phyloP scores from a whole-genome alignment of 2,797 vertebrate species.

The Mus minutoides region DNA sequence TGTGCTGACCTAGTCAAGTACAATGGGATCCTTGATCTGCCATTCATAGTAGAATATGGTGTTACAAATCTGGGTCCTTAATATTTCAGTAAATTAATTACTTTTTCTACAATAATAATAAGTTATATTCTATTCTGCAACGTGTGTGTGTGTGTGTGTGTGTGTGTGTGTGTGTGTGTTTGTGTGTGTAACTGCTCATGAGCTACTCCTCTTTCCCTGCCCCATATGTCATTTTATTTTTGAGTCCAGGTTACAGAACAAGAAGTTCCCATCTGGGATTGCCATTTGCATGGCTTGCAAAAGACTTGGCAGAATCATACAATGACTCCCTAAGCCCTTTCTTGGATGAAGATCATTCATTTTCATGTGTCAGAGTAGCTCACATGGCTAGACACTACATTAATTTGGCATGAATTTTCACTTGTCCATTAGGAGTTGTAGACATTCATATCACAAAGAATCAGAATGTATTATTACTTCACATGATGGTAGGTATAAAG shows the following conservation, averaged over 20 bases:
- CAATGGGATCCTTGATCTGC: not conserved
- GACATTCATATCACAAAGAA: not conserved
- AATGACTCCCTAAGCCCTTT: not conserved
- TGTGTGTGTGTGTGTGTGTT: too few relatives aligned
- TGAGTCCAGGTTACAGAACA: not conserved
- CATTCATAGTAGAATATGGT: not conserved
- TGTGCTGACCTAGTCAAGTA: not conserved
- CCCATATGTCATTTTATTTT: not conserved
- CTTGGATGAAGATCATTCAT: not conserved
- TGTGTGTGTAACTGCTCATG: not conserved
- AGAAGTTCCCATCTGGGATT: not conserved
- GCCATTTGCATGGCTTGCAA: not conserved
- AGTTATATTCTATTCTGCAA: not conserved
- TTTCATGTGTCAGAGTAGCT: not conserved
- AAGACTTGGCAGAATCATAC: not conserved
- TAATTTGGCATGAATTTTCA: not conserved
- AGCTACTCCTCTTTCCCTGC: not conserved
- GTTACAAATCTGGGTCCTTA: not conserved
- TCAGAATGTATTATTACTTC: not conserved
- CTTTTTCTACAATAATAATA: not conserved
- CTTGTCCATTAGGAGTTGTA: not conserved
- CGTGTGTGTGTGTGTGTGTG: too few relatives aligned
- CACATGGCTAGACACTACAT: not conserved
- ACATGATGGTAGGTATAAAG: not conserved
- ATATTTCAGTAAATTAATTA: not conserved